phyloP scores from a whole-genome alignment of 2,113 vertebrate genomes.

The Elephas maximus region DNA sequence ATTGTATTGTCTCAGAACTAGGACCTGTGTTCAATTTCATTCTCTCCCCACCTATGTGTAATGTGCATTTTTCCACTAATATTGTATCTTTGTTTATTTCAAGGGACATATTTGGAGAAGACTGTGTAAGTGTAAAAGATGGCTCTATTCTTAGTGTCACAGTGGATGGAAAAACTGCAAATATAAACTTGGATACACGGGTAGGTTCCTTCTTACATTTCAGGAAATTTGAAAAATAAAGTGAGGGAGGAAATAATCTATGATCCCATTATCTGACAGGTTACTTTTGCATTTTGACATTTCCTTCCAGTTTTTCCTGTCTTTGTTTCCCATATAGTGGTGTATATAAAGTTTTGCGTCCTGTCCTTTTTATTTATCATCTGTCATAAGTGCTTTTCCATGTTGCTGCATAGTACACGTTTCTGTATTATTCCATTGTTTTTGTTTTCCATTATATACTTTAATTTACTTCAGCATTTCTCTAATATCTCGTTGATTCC shows the following conservation, averaged over 20 bases:
- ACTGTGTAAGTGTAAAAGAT: slow-evolving; percentile 93
- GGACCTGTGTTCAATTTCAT: not conserved
- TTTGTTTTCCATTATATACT: not conserved
- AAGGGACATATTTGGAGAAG: slow-evolving; percentile 98
- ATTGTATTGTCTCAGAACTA: not conserved
- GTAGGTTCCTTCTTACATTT: slow-evolving; percentile 82
- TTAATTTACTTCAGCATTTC: not conserved
- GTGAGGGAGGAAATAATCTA: not conserved
- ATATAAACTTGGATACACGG: slow-evolving; percentile 92
- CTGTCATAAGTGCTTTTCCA: not conserved
- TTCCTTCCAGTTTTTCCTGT: not conserved
- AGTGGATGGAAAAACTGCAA: slow-evolving; percentile 94
- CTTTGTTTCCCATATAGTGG: not conserved
- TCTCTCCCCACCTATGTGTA: not conserved
- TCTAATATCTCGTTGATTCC: not conserved
- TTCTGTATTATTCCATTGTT: rapidly evolving
- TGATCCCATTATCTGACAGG: too few species aligned
- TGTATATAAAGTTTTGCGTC: not conserved
- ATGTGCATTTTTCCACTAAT: not conserved
- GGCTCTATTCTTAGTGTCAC: slow-evolving; percentile 90
- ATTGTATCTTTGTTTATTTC: slow-evolving; percentile 40
- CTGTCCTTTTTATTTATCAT: not conserved
- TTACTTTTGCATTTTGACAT: not conserved
- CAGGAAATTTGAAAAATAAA: too few species aligned
- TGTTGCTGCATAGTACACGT: rapidly evolving